These are phyloP conservation scores for cat (Felis catus) DNA, from an alignment of 2,113 vertebrate genomes.

Conservation along the genomic window F.catus_Fca126_mat1.0 CM031416.1:24505001-24505500, in stretches of 20 bases:
- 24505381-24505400: background rate
- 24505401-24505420: background rate
- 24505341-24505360: background rate
- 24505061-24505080: background rate
- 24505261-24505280: background rate
- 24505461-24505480: background rate
- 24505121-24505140: background rate
- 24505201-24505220: background rate
- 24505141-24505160: background rate
- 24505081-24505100: background rate
- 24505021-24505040: background rate
- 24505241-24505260: background rate
- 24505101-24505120: background rate
- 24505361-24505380: background rate
- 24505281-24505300: background rate
- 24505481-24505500: background rate
- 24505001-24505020: background rate
- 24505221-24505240: background rate
- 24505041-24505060: background rate
- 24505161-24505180: background rate
- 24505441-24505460: background rate
- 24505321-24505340: background rate
- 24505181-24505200: background rate
- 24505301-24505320: background rate
- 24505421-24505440: background rate